Evolutionary conservation across 2,888 invertebrate species (phyloP), one percentile per base, ranked within the genome.

Genomic region (Eueremaeus valkanovi): DNA sequence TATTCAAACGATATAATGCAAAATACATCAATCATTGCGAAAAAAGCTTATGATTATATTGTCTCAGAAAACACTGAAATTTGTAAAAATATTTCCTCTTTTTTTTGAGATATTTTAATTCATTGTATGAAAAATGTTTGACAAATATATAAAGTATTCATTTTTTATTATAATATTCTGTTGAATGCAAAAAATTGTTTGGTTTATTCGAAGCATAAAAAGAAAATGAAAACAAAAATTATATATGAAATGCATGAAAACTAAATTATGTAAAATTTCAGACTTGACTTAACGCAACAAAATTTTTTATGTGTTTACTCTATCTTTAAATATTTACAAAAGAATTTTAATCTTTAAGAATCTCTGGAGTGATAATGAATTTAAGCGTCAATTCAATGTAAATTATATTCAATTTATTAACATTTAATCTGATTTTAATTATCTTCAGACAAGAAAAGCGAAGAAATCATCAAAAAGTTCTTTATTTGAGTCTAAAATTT

Each of bases 41-140:
- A 58, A n/a, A 58, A 66, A n/a, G 13, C 66, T 66, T 66, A 66
- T 24, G 40, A 66, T 36, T 66, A 31, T 5, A 40, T 66, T 66
- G 24, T 66, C 66, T 66, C 11, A 31, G 24, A 66, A 66, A 63
- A 66, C 29, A 1, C 13, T 29, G n/a, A 21, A 66, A 66, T 36
- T 66, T 66, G 66, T 66, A 66, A 21, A 66, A 66, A 36, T 21
- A 9, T 18, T 21, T 21, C 27, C 27, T 29, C 27, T 27, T 29
- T 58, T 11, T 18, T 18, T 11, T 27, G 27, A 29, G 9, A 29
- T 29, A 29, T 58, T 58, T 58, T 29, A 29, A 58, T 58, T 58
- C 24, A 55, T 55, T 55, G 27, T 9, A 63, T 63, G 31, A 29
- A 61, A 63, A 29, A 55, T 24, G 24, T 55, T 21, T 45, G 21